A percentile compares a stretch with the other conserved stretches of the same genome.
These are phyloP conservation scores for Bombus superbus DNA, from an alignment of 1,140 invertebrate genomes.

Conservation along the genomic window DNA sequence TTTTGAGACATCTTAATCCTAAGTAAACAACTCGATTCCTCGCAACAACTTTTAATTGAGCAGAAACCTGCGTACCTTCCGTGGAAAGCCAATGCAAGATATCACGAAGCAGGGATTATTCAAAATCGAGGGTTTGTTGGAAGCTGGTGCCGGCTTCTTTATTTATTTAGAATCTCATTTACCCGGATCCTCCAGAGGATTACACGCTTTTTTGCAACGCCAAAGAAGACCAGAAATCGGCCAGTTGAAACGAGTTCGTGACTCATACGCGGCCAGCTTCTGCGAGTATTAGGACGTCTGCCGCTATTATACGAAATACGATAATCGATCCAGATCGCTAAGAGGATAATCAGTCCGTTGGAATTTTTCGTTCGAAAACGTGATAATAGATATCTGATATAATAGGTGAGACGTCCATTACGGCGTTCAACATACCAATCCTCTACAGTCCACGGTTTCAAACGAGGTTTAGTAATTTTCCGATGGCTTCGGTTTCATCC, in stretches of 20 bases:
- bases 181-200: background rate
- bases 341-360: too few species aligned
- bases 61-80: background rate
- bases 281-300: too few species aligned
- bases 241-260: background rate
- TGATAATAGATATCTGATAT: too few species aligned
- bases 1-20: conserved; percentile 13
- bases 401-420: too few species aligned
- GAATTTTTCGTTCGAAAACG: too few species aligned
- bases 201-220: background rate
- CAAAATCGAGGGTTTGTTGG: conserved; percentile 1
- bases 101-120: background rate
- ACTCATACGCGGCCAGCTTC: too few species aligned
- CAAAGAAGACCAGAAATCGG: background rate
- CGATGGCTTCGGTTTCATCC: too few species aligned
- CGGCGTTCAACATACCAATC: too few species aligned
- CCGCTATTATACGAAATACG: too few species aligned
- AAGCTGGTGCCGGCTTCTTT: background rate
- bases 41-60: conserved; percentile 29
- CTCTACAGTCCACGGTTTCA: too few species aligned
- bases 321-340: too few species aligned
- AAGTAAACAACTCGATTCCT: conserved; percentile 22
- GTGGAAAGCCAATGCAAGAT: background rate
- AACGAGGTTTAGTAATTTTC: too few species aligned
- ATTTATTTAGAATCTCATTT: conserved; percentile 24